Base-by-base conservation (phyloP, 2,888 invertebrate genomes). In the Empis stercorea region DNA sequence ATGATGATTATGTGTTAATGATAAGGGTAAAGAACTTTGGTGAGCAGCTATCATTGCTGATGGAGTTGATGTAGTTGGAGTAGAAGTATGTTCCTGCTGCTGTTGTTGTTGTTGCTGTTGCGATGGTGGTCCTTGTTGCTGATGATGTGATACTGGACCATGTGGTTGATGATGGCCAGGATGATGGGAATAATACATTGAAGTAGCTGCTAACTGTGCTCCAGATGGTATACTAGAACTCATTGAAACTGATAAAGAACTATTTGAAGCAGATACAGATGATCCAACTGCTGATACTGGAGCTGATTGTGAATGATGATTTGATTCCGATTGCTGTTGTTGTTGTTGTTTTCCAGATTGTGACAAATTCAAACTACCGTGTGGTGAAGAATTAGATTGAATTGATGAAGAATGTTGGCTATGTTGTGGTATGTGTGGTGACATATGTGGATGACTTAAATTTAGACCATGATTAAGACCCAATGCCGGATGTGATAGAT, bases 381-480 rank as follows among this genome's bases (percentile, higher is more conserved):
- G 65, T 16, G 64, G 60, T 42, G 66, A 62, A n/a, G 55, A 52
- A 9, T 50, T 50, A 1, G 57, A 54, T 2, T 56, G 52, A 45
- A 55, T 57, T 3, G 55, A 50, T 6, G 56, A 52, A 23, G 55
- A 57, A 14, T 39, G 59, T 49, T 52, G 53, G 2, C 60, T 59
- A 47, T 67, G 68, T 16, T 64, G 57, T 44, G 63, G 61, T 39
- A 62, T 59, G 43, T 59, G 54, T 6, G 61, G 55, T n/a, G 53
- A 51, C 27, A 50, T 39, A 49, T 65, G 65, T 46, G 53, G 51
- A 52, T 55, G 55, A 44, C 55, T 52, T 17, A 55, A 45, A 43
- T 66, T 66, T 49, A 68, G 63, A 44, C 67, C 67, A 53, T 66
- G 66, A 23, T 11, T 9, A 45, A 68, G 54, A 49, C 63, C 65